Conservation (phyloP, 1,140 invertebrate genomes). For the Papilio machaon region DNA sequence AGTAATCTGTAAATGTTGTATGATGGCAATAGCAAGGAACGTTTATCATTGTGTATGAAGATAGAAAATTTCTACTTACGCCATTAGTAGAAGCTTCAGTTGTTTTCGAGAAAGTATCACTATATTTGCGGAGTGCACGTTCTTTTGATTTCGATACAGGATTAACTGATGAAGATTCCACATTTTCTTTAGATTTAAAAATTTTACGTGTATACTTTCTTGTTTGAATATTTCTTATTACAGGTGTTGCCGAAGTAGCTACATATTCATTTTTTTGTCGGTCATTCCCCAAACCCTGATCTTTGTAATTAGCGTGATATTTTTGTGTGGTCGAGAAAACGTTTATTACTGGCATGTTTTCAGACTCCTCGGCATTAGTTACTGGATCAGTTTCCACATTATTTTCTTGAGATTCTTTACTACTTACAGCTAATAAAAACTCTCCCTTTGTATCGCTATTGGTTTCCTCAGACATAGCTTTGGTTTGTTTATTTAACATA, state of each 20-base stretch:
- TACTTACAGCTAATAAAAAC: conserved; percentile 63
- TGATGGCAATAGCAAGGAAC: conserved; percentile 11
- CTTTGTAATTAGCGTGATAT: conserved; percentile 73
- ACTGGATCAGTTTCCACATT: conserved; percentile 55
- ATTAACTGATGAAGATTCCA: conserved; percentile 45
- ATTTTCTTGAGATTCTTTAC: conserved; percentile 67
- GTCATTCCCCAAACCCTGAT: conserved; percentile 46
- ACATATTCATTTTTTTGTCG: conserved; percentile 48
- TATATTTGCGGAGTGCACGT: conserved; percentile 63
- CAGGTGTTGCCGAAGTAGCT: conserved; percentile 48
- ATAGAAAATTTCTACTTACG: conserved; percentile 59
- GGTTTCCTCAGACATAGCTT: conserved; percentile 45
- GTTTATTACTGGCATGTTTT: conserved; percentile 53
- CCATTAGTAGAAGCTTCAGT: conserved; percentile 72
- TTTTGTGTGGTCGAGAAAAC: conserved; percentile 58
- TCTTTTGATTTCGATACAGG: conserved; percentile 53
- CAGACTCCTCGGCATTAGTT: conserved; percentile 55
- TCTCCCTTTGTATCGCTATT: conserved; percentile 45
- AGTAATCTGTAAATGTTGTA: conserved; percentile 69
- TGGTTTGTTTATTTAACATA: conserved; percentile 53
- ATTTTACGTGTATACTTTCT: conserved; percentile 65
- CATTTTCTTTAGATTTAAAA: conserved; percentile 47
- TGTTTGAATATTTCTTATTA: conserved; percentile 69
- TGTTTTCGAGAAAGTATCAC: conserved; percentile 70
- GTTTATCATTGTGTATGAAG: background rate